Conservation (phyloP, 92 coral and sea anemone genomes). For the Parazoanthus atlanticus region DNA sequence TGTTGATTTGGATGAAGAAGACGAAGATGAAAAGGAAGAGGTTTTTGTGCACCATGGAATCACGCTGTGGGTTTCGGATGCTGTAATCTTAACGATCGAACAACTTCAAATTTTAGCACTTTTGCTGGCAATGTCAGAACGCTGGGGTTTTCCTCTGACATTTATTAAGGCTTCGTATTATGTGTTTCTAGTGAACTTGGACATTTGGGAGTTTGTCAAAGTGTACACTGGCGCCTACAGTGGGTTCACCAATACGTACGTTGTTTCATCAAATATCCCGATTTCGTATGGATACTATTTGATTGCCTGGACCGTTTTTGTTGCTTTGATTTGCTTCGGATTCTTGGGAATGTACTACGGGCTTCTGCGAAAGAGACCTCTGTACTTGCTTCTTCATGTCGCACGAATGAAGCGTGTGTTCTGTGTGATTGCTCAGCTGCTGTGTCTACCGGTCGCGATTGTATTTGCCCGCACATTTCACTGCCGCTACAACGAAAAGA, state of each 20-base stretch:
- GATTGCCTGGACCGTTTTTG: conserved; percentile 76
- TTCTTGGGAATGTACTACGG: conserved; percentile 72
- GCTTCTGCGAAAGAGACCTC: conserved; percentile 79
- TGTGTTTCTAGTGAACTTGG: conserved; percentile 79
- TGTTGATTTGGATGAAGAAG: conserved; percentile 84
- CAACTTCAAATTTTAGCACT: conserved; percentile 97
- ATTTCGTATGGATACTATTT: conserved; percentile 81
- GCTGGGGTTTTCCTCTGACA: conserved; percentile 94
- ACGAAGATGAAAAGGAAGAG: conserved; percentile 78
- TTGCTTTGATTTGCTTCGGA: conserved; percentile 65
- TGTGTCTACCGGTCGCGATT: conserved; percentile 84
- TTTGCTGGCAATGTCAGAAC: conserved; percentile 86
- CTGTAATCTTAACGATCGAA: conserved; percentile 85
- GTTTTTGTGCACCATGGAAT: conserved; percentile 94
- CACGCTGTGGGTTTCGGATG: conserved; percentile 98
- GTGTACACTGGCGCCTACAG: conserved; percentile 68
- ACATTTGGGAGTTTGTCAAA: conserved; percentile 94
- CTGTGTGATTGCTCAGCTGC: conserved; percentile 76
- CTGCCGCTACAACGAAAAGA: conserved; percentile 70
- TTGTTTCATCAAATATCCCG: conserved; percentile 68
- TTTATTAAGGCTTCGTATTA: conserved; percentile 77
- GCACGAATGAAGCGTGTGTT: conserved; percentile 96
- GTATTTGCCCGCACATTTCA: conserved; percentile 90
- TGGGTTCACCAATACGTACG: conserved; percentile 73
- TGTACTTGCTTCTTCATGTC: conserved; percentile 85